Conservation (phyloP, 2,888 invertebrate species). For the Fragum fragum region DNA sequence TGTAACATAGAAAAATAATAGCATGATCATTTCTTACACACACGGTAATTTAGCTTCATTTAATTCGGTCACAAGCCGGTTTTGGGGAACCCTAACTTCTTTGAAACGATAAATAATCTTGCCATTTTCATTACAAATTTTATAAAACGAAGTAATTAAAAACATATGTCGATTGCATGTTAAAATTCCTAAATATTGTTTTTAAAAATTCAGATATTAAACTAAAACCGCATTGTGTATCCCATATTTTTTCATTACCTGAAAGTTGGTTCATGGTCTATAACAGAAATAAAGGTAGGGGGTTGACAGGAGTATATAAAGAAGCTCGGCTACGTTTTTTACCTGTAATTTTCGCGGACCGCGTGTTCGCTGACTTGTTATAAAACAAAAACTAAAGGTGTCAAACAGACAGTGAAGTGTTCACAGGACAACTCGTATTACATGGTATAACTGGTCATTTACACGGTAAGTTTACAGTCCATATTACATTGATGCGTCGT, state of each 20-base stretch:
- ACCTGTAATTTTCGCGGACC: neutral
- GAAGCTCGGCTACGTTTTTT: neutral
- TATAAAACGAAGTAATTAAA: too few species aligned
- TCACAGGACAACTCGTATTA: neutral
- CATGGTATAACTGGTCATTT: slow-evolving; percentile 1
- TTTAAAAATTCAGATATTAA: too few species aligned
- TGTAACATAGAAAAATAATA: too few species aligned
- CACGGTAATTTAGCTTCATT: too few species aligned
- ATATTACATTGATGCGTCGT: neutral
- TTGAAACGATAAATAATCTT: too few species aligned
- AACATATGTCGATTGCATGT: too few species aligned
- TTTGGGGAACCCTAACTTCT: neutral
- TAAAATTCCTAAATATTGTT: too few species aligned
- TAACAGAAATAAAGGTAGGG: neutral
- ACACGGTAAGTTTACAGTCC: neutral
- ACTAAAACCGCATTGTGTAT: too few species aligned
- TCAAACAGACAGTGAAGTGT: neutral
- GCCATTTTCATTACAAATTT: too few species aligned
- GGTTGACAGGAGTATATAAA: neutral
- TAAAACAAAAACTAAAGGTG: slow-evolving; percentile 6
- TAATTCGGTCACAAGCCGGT: neutral
- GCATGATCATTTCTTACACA: too few species aligned
- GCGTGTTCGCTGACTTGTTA: slow-evolving; percentile 3
- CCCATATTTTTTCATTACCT: too few species aligned
- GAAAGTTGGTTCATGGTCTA: too few species aligned